These are phyloP conservation scores for Chaetura pelagica DNA, from an alignment of 2,113 vertebrate genomes.

Conservation along the genomic window DNA sequence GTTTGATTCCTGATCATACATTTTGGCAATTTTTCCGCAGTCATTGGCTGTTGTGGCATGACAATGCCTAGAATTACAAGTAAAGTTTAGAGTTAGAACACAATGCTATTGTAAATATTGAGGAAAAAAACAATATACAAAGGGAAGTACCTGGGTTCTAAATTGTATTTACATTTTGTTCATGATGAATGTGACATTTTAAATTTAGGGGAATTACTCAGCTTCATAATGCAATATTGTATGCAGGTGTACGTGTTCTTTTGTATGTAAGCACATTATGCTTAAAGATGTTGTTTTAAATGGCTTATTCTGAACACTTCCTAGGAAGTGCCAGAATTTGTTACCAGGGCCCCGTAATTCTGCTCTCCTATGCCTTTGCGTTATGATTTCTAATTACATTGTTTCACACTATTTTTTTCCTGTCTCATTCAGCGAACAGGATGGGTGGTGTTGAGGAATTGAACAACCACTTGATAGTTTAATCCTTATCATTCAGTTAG, in stretches of 20 bases:
- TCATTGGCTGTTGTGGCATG: background rate
- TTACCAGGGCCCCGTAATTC: background rate
- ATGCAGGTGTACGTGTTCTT: slow-evolving; percentile 40
- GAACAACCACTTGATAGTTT: slow-evolving; percentile 54
- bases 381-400: slow-evolving; percentile 52
- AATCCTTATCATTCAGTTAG: slow-evolving; percentile 55
- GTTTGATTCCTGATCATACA: background rate
- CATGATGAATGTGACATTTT: slow-evolving; percentile 15
- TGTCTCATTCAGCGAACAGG: slow-evolving; percentile 58
- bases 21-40: background rate
- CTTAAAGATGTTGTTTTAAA: slow-evolving; percentile 23
- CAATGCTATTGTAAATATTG: slow-evolving; percentile 42
- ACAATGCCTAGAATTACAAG: background rate
- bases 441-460: slow-evolving; percentile 49
- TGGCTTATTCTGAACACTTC: slow-evolving; percentile 41
- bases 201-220: slow-evolving; percentile 29
- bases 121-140: background rate
- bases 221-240: slow-evolving; percentile 36
- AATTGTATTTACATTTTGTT: slow-evolving; percentile 27
- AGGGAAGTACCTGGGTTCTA: slow-evolving; percentile 20
- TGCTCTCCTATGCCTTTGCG: background rate
- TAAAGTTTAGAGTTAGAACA: slow-evolving; percentile 8
- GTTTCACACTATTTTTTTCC: slow-evolving; percentile 69
- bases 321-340: slow-evolving; percentile 35
- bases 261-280: slow-evolving; percentile 3